Percentiles rank a stretch among this genome's conserved stretches.
phyloP scores from a whole-genome alignment of 37 sponge, comb jelly and placozoan genomes.

The Oscarella lobularis region DNA sequence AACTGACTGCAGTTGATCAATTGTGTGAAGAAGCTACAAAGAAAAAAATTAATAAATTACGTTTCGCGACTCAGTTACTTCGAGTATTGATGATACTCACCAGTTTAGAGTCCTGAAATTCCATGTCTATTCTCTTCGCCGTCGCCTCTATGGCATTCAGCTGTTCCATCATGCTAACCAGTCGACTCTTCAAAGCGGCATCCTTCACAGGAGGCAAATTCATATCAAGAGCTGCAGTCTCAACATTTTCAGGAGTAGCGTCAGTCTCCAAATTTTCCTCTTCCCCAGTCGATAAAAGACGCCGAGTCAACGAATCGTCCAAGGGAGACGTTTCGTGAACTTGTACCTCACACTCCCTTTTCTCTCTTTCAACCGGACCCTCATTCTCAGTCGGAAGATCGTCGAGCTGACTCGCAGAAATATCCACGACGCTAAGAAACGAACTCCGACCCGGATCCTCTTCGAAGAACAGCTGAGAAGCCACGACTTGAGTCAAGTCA shows the following conservation, averaged over 20 bases:
- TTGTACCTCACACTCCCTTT: too few relatives aligned
- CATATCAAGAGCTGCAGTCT: background rate
- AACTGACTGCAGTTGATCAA: conserved; percentile 26
- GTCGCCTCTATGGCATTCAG: conserved; percentile 41
- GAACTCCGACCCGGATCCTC: background rate
- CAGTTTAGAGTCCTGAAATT: conserved; percentile 22
- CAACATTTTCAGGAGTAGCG: too few relatives aligned
- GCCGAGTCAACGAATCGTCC: too few relatives aligned
- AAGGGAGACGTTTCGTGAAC: too few relatives aligned
- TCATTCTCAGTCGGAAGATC: background rate
- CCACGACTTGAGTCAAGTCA: background rate
- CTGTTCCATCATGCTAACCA: conserved; percentile 30
- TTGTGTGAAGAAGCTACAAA: conserved; percentile 28
- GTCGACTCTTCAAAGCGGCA: background rate
- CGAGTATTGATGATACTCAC: too few relatives aligned
- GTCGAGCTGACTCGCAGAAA: background rate
- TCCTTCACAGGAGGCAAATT: background rate
- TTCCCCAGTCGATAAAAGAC: too few relatives aligned
- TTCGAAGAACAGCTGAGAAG: background rate
- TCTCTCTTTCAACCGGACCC: background rate
- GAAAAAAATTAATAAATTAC: background rate
- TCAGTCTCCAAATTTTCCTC: too few relatives aligned
- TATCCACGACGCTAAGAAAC: background rate
- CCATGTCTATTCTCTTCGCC: conserved; percentile 30
- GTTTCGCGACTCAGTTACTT: too few relatives aligned